Evolutionary conservation across 1,140 invertebrate genomes (phyloP).

Genomic region (Zelostemma sp.): DNA sequence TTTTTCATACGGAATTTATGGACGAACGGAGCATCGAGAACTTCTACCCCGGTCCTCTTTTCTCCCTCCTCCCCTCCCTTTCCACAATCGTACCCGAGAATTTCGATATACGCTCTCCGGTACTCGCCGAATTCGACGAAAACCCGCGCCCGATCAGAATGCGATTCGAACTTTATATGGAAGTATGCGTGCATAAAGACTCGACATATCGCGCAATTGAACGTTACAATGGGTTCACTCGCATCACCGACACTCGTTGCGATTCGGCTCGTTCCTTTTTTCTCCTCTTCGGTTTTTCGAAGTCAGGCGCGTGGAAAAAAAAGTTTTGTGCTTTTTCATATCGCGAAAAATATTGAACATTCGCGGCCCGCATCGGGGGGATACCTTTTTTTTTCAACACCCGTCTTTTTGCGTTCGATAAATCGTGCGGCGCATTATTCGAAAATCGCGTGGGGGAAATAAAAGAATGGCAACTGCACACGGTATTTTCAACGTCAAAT

Average conservation of each 20-base stretch:
- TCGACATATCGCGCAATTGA: constrained; percentile 33
- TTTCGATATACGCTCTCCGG: constrained; percentile 11
- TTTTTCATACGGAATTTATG: constrained; percentile 53
- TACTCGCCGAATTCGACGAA: constrained; percentile 1
- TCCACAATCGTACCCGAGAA: constrained; percentile 7
- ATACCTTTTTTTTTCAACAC: too few species aligned
- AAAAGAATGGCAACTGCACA: neutral
- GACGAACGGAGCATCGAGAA: constrained; percentile 10
- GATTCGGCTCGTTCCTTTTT: too few species aligned
- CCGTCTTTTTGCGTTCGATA: neutral
- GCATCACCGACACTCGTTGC: constrained; percentile 21
- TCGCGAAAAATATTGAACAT: neutral
- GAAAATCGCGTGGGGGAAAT: neutral
- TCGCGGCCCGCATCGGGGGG: neutral
- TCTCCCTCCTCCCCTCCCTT: neutral
- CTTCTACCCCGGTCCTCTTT: neutral
- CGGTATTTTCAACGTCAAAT: neutral
- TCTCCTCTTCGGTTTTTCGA: constrained; percentile 20
- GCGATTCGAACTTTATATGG: constrained; percentile 26
- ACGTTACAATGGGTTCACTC: constrained; percentile 17
- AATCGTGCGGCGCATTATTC: neutral
- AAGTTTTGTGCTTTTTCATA: neutral
- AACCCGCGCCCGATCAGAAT: constrained; percentile 15
- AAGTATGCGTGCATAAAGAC: constrained; percentile 31
- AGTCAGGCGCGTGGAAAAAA: neutral